A percentile compares a stretch with the other conserved stretches of the same genome.
phyloP scores from a whole-genome alignment of 2,797 vertebrate species.

The Arnoldichthys spilopterus region DNA sequence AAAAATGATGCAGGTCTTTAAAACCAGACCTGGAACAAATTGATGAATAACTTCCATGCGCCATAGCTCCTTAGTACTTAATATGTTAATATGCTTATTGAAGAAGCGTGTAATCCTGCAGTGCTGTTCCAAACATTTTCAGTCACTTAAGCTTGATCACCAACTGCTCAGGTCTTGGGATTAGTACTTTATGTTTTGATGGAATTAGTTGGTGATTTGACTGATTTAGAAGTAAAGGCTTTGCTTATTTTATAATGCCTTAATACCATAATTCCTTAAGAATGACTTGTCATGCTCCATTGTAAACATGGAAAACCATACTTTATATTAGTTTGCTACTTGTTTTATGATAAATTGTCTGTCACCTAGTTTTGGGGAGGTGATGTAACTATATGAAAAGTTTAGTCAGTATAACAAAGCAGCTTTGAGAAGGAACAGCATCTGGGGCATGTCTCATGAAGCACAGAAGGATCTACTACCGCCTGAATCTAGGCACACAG shows the following conservation, averaged over 20 bases:
- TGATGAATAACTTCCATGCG: slow-evolving; percentile 14
- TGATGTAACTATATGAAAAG: background rate
- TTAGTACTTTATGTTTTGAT: slow-evolving; percentile 18
- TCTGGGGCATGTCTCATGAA: too few species aligned
- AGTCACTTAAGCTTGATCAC: slow-evolving; percentile 9
- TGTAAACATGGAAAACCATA: background rate
- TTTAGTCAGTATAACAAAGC: background rate
- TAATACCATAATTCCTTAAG: slow-evolving; percentile 12
- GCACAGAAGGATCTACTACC: too few species aligned
- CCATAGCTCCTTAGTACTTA: slow-evolving; percentile 25
- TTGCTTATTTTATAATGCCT: slow-evolving; percentile 11
- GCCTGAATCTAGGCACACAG: too few species aligned
- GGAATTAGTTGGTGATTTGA: slow-evolving; percentile 16
- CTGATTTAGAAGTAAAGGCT: slow-evolving; percentile 8
- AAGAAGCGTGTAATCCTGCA: slow-evolving; percentile 13
- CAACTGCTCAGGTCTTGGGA: background rate
- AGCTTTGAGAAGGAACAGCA: background rate
- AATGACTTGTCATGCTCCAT: background rate
- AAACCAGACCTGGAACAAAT: slow-evolving; percentile 18
- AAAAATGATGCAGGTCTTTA: slow-evolving; percentile 2
- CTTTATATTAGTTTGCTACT: background rate
- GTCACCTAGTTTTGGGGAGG: background rate
- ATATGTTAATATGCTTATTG: slow-evolving; percentile 18
- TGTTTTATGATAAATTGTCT: background rate
- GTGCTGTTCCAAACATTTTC: slow-evolving; percentile 21